These are phyloP conservation scores for Parambassis ranga DNA, from an alignment of 2,797 vertebrate genomes.

Conservation along the genomic window DNA sequence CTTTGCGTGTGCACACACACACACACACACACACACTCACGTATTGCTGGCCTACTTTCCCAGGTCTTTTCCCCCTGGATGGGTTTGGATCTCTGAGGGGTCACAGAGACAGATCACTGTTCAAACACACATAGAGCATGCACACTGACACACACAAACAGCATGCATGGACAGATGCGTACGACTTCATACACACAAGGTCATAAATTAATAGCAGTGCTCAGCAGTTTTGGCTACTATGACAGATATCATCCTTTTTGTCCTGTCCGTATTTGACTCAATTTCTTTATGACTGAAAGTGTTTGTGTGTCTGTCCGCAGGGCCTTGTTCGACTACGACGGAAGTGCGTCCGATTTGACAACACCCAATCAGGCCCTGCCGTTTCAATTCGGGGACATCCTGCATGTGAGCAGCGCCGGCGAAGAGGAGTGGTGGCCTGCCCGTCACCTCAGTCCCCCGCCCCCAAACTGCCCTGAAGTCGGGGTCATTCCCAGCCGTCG, in stretches of 20 bases:
- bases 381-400: slow-evolving; percentile 94
- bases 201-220: slow-evolving; percentile 20
- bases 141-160: not conserved
- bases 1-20: slow-evolving; percentile 28
- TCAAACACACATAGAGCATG: slow-evolving; percentile 3
- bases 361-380: slow-evolving; percentile 90
- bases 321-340: slow-evolving; percentile 96
- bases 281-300: not conserved
- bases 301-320: slow-evolving; percentile 61
- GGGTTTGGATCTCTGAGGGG: slow-evolving; percentile 51
- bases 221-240: not conserved
- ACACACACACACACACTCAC: not conserved
- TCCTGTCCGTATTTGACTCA: not conserved
- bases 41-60: slow-evolving; percentile 65
- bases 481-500: slow-evolving; percentile 98
- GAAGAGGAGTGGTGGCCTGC: slow-evolving; percentile 99
- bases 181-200: slow-evolving; percentile 20
- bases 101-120: slow-evolving; percentile 43
- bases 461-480: slow-evolving; percentile 87
- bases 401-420: slow-evolving; percentile 93
- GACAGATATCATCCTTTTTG: not conserved
- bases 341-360: slow-evolving; percentile 86
- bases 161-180: not conserved
- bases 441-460: slow-evolving; percentile 87
- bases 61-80: slow-evolving; percentile 62